Conservation (phyloP, 2,797 vertebrate genomes). For the Eulemur rubriventer region DNA sequence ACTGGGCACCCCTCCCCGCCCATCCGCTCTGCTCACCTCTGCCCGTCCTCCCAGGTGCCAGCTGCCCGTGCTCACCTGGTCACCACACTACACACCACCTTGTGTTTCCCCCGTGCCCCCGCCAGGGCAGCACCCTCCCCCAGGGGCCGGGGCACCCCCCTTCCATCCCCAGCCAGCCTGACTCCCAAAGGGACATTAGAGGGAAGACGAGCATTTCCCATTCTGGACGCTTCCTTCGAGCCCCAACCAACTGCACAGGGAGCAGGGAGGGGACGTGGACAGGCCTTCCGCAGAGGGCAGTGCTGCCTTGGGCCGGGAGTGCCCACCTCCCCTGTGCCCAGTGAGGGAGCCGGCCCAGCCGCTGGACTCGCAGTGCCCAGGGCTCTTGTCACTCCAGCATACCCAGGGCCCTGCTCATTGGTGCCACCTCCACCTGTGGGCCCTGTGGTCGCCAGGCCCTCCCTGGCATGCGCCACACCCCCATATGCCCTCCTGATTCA, state of each 20-base stretch:
- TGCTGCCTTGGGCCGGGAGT: not conserved
- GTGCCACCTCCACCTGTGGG: not conserved
- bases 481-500: fast-evolving
- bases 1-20: fast-evolving
- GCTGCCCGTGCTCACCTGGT: fast-evolving
- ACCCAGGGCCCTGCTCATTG: not conserved
- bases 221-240: not conserved
- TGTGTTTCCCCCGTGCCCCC: fast-evolving
- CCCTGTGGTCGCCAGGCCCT: not conserved
- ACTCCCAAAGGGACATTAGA: not conserved
- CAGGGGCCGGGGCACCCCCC: fast-evolving
- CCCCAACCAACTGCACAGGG: not conserved
- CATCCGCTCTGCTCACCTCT: too few species aligned
- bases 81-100: not conserved
- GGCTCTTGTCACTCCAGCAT: not conserved
- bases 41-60: fast-evolving
- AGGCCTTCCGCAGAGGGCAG: fast-evolving
- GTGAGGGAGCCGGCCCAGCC: not conserved
- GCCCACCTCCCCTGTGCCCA: not conserved
- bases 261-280: not conserved
- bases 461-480: not conserved
- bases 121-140: fast-evolving
- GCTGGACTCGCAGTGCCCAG: fast-evolving
- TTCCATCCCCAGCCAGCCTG: fast-evolving
- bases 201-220: not conserved